Evolutionary conservation across 2,797 vertebrate genomes (phyloP), one percentile per base, ranked within the genome.

Genomic region (Periophthalmus magnuspinnatus): DNA sequence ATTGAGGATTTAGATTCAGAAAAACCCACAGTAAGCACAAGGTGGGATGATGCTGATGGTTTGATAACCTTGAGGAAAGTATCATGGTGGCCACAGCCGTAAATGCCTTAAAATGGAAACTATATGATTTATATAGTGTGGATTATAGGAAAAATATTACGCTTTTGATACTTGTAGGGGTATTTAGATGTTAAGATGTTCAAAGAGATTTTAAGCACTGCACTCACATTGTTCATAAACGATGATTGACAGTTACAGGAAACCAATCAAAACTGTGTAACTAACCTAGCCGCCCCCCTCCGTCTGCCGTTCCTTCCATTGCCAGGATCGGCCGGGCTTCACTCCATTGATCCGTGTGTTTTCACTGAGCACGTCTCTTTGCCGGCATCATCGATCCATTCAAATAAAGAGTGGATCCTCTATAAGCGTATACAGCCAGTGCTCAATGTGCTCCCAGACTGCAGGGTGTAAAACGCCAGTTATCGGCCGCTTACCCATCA

Each of bases 311-410:
- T 80, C 76, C 67, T 67, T 67, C 52, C 21, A 7, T 77, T 71
- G 67, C 67, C 74, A 71, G 70, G 78, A 87, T 81, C 80, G 75
- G 80, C 70, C 13, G 79, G 72, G 77, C 73, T 80, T 38, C 79
- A 80, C 78, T 50, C 75, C 80, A 90, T 91, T 88, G 91, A 92
- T 92, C 80, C 69, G 80, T 83, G 81, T 91, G 88, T 91, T 91
- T 89, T 86, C 84, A 81, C 80, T 69, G 76, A 90, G 86, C 75
- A 28, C 84, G 85, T 89, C 84, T 77, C 65, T 89, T 80, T 65
- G 73, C 75, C 16, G 41, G 61, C 71, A 69, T 65, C 68, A 91
- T 90, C 66, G 78, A 89, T 87, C 69, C 36, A 65, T 79, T 81
- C 69, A 79, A 84, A 90, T 77, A 82, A 86, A 83, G 84, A 89